Conservation (phyloP, 2,113 vertebrate species). For the Rhynchomys soricoides region DNA sequence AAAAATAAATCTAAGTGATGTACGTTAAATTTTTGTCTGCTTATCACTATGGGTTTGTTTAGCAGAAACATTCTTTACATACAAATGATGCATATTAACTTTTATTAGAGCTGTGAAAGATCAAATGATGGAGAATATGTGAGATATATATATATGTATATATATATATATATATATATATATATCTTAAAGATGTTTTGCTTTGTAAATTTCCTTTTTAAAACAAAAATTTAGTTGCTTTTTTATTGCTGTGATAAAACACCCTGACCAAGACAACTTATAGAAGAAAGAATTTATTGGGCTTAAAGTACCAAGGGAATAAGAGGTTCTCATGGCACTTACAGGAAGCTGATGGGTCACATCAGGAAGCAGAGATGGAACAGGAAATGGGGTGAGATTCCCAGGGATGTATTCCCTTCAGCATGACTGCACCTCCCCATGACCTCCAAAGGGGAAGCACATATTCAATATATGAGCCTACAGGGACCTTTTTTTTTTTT, state of each 20-base stretch:
- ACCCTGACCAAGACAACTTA: background rate
- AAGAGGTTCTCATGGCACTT: background rate
- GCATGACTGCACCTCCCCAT: background rate
- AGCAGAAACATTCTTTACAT: background rate
- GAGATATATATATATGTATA: background rate
- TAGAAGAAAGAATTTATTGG: background rate
- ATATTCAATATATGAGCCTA: background rate
- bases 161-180: too few species aligned
- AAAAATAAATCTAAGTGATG: background rate
- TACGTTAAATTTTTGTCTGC: background rate
- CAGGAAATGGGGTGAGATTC: background rate
- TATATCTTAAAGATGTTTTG: background rate
- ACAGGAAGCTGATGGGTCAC: background rate
- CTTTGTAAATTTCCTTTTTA: slow-evolving; percentile 44
- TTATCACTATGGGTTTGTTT: background rate
- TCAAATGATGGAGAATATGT: background rate
- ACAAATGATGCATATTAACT: background rate
- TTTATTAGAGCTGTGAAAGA: background rate
- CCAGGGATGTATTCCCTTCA: background rate
- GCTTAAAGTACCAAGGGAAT: background rate
- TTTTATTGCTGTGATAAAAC: background rate
- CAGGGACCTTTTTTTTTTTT: accelerated
- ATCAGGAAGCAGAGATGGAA: background rate
- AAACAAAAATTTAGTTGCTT: background rate
- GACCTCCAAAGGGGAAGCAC: too few species aligned